phyloP scores from a whole-genome alignment of 2,888 invertebrate genomes.

The Gonocerus acuteangulatus region DNA sequence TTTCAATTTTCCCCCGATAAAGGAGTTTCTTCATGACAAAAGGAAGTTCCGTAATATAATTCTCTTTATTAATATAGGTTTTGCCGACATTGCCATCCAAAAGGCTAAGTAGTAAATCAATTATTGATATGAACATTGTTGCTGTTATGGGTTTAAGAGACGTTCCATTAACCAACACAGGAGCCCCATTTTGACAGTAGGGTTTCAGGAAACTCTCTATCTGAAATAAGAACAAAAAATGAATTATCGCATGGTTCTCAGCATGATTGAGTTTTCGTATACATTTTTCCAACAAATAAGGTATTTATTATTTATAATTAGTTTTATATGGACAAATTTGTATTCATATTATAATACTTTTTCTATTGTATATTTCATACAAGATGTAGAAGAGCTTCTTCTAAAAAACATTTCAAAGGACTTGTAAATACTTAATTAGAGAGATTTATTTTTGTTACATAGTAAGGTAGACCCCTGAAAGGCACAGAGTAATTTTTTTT shows the following conservation, averaged over 20 bases:
- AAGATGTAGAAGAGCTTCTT: no score
- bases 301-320: no score
- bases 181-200: slow-evolving; percentile 3
- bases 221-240: slow-evolving; percentile 6
- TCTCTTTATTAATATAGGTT: slow-evolving; percentile 9
- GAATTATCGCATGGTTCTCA: not conserved
- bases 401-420: no score
- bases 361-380: no score
- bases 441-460: no score
- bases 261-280: not conserved
- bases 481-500: no score
- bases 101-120: not conserved
- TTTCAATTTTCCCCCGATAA: slow-evolving; percentile 23
- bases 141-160: slow-evolving; percentile 7
- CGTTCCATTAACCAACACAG: not conserved
- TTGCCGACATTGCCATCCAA: not conserved
- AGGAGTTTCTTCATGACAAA: slow-evolving; percentile 12
- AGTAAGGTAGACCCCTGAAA: no score
- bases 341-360: no score
- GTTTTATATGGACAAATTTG: no score
- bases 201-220: slow-evolving; percentile 15
- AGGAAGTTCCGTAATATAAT: slow-evolving; percentile 25
- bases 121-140: slow-evolving; percentile 12
- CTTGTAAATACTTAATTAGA: no score
- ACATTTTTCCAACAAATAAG: no score